phyloP scores from a whole-genome alignment of 2,888 invertebrate genomes.

The Scaptodrosophila latifasciaeformis region DNA sequence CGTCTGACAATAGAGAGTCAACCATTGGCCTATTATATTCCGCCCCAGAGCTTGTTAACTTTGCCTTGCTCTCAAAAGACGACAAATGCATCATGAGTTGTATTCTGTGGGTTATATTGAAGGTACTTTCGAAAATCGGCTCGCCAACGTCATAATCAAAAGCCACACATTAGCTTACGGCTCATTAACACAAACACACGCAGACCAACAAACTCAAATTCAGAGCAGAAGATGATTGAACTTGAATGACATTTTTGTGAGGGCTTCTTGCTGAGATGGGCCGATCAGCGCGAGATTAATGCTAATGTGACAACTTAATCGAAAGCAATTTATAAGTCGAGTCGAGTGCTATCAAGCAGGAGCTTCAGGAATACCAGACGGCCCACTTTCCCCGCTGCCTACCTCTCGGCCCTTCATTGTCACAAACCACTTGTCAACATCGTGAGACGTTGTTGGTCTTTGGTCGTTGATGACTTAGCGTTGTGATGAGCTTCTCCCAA shows the following conservation, averaged over 20 bases:
- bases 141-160: conserved; percentile 37
- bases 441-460: conserved; percentile 2
- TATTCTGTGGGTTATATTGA: too few species aligned
- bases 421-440: conserved; percentile 4
- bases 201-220: conserved; percentile 7
- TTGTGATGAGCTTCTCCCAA: conserved; percentile 10
- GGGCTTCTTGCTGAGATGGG: not conserved
- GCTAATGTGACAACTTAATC: conserved; percentile 68
- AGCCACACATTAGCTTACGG: conserved; percentile 43
- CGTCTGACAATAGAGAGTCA: not conserved
- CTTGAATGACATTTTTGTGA: conserved; percentile 35
- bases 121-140: too few species aligned
- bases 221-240: conserved; percentile 34
- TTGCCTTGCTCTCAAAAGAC: too few species aligned
- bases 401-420: not conserved
- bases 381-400: not conserved
- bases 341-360: conserved; percentile 40
- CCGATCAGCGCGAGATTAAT: conserved; percentile 47
- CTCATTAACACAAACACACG: conserved; percentile 48
- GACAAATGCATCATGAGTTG: too few species aligned
- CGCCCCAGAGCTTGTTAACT: too few species aligned
- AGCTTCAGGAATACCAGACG: too few species aligned
- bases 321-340: conserved; percentile 67
- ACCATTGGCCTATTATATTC: not conserved
- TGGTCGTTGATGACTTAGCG: conserved; percentile 24